Evolutionary conservation across 2,888 invertebrate species (phyloP).

Genomic region (Leptothorax acervorum): DNA sequence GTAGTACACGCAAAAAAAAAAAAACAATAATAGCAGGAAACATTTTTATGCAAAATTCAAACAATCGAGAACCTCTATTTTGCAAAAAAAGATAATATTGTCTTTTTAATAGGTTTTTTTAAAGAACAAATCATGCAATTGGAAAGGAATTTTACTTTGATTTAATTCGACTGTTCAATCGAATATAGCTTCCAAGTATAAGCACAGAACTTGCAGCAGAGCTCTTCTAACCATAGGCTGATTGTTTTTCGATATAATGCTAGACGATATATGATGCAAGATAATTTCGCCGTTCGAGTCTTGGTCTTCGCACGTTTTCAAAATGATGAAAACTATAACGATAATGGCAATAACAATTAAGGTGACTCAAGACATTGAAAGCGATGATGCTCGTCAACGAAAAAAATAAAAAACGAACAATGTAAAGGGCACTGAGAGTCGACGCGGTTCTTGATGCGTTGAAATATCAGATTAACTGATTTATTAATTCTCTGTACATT

Average conservation of each 20-base stretch:
- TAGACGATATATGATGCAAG: conserved; percentile 62
- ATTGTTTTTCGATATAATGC: conserved; percentile 80
- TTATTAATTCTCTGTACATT: too few species aligned
- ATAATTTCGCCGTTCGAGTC: conserved; percentile 71
- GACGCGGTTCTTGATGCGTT: too few species aligned
- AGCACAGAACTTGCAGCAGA: conserved; percentile 63
- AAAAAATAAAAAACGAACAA: conserved; percentile 22
- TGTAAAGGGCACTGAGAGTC: too few species aligned
- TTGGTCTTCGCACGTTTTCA: conserved; percentile 61
- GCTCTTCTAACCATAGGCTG: conserved; percentile 75
- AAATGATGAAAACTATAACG: conserved; percentile 49
- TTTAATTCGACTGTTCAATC: conserved; percentile 70
- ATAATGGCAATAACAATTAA: conserved; percentile 40
- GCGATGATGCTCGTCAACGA: conserved; percentile 60
- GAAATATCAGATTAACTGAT: too few species aligned
- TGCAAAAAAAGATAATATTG: not conserved
- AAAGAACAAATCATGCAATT: not conserved
- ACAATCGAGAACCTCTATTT: not conserved
- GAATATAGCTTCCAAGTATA: conserved; percentile 54
- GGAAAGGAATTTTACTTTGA: conserved; percentile 39
- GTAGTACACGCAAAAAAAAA: not conserved
- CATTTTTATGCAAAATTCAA: not conserved
- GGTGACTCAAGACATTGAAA: conserved; percentile 46
- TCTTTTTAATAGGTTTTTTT: not conserved
- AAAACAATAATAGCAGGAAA: not conserved